Base-by-base conservation (phyloP, 2,888 invertebrate genomes). In the Epinotia demarniana region DNA sequence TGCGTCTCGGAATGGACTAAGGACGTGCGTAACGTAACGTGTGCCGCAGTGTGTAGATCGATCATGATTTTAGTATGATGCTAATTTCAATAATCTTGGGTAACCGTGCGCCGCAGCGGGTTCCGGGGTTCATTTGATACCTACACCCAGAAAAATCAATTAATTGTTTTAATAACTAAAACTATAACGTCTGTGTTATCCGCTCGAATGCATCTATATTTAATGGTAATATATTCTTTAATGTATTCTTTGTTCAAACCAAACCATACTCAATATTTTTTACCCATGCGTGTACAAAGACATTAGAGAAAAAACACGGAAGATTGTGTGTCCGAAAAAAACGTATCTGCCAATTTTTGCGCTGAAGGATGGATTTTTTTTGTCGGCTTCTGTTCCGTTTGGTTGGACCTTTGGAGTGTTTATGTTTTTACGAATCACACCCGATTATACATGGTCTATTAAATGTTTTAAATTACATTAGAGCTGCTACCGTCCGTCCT, bases 261-360 rank as follows among this genome's bases (percentile, higher is more conserved):
- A 60, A 46, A 60, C 58, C 69, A 67, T 55, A 33, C 60, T 19
- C 60, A 46, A 69, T 46, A 69, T 23, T 60, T 46, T 60, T 69
- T 69, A 27, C 60, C 69, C 58, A 69, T 55, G 46, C 63, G 46
- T 70, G 61, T 66, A 66, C 55, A 55, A 53, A 68, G 61, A 78
- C 74, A 78, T 76, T 68, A 64, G 71, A 33, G 66, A 75, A 83
- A 82, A 79, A 77, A 23, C 18, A 46, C 70, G 77, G 76, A 61
- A 58, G 71, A 77, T 73, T 78, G 77, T 78, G 80, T 79, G 75
- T 66, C 80, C 80, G 87, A 87, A 86, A 86, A 87, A 77, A 78
- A 81, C 72, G 66, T 76, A 78, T 75, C 77, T 77, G 79, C 77
- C 78, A 82, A 78, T 71, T 49, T 33, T 71, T 12, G 63, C 73